Evolutionary conservation across 2,888 invertebrate genomes (phyloP), one percentile per base, ranked within the genome.

Genomic region (Pseudococcus jackbeardsleyi): DNA sequence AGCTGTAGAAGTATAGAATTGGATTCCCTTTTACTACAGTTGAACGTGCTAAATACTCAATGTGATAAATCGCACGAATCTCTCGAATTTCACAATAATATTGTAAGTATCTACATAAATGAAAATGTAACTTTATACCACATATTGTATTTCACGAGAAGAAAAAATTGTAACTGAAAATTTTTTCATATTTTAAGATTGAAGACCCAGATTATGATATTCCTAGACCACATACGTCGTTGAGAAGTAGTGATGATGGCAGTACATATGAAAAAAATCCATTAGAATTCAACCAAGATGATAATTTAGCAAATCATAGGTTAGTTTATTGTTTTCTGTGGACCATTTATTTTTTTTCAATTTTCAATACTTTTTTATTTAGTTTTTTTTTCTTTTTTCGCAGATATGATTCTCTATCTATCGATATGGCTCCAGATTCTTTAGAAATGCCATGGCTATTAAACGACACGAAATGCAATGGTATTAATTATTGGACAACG

Each of bases 191-290:
- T 48, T 48, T 50, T 0, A 22, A 64, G 64, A 59, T 59, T n/a
- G 82, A 54, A 84, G 92, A 92, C 87, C 92, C 93, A 1, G 92
- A 92, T 89, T 93, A 93, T 89, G 92, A 93, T 89, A 91, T 93
- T 77, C 93, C 93, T 22, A 91, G 92, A 89, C 91, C 92, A 0
- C 92, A 92, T 89, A 91, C 91, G 86, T 91, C 92, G 15, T 90
- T 91, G 8, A 59, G 84, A 9, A 87, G 59, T 26, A 87, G 59
- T 26, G 86, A 87, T 33, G 6, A 33, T 5, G 72, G 33, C 2
- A 33, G 17, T 33, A 8, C 11, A 12, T 6, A 72, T 11, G 33
- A 72, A 17, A 33, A 33, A 46, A 46, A 42, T 19, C 19, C 2
- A 19, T 42, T 22, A 19, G 12, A 82, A 8, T n/a, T 46, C 46